Base-by-base conservation (phyloP, 2,113 vertebrate genomes). In the Clupea harengus region DNA sequence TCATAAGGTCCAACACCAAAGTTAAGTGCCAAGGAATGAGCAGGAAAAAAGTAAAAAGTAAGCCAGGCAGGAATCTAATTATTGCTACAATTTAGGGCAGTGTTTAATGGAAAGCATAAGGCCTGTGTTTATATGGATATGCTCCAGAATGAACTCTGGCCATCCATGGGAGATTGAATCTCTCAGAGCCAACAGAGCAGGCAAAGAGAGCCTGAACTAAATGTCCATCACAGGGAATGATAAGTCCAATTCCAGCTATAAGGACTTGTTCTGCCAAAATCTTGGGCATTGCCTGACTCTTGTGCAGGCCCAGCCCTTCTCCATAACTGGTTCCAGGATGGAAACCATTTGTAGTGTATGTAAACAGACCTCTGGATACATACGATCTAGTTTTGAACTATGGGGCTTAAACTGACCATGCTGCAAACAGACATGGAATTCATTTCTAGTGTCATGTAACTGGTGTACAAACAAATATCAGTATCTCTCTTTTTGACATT, bases 51-150 rank as follows among this genome's bases (percentile, higher is more conserved):
- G 45, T 22, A 6, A 39, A 83, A 47, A 82, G 45, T 22, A 11
- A 46, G 90, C 91, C 92, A 88, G 84, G 87, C 84, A 47, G 47
- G 83, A 91, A 94, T 92, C 91, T 89, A 92, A 93, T 92, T 92
- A 91, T 22, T 89, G 57, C 11, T 78, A 78, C 72, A 78, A 44
- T 78, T 78, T 78, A 67, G 45, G 28, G n/a, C 13, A 1, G 22
- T 50, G 39, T 85, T 83, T 87, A 81, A 87, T 85, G 81, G 83
- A 82, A 85, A 85, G 15, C 72, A 54, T 11, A 86, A 78, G 45
- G 64, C 15, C 54, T n/a, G 49, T 25, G 45, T 82, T 60, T 85
- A 57, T 82, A 60, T 75, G 25, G 44, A 49, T 49, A 28, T 67
- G 39, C 64, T 49, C 75, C 54, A n/a, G 8, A 6, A 84, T 49